Conservation (phyloP, 2,113 vertebrate species). For the Gambusia holbrooki region DNA sequence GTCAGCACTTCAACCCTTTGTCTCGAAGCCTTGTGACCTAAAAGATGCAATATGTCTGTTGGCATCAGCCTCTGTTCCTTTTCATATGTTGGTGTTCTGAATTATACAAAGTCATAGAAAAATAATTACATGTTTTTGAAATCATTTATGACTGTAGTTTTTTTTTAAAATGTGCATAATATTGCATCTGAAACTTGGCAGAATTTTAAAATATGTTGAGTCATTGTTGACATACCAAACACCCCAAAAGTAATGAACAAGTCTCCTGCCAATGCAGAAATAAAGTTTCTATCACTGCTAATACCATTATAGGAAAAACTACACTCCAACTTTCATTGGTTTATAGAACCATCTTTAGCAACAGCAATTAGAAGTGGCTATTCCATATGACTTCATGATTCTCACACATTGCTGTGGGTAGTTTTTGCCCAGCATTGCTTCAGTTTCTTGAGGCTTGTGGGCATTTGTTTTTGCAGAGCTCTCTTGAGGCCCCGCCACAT, state of each 20-base stretch:
- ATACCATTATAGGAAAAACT: background rate
- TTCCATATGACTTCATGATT: background rate
- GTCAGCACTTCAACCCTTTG: slow-evolving; percentile 14
- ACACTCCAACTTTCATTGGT: too few species aligned
- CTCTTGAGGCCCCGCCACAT: background rate
- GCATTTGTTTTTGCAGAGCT: background rate
- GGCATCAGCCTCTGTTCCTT: background rate
- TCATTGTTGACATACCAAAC: background rate
- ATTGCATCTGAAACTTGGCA: background rate
- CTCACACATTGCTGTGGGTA: background rate
- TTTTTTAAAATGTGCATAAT: background rate
- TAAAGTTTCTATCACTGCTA: background rate
- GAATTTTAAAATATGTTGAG: background rate
- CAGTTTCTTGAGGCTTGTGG: background rate
- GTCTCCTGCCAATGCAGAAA: background rate
- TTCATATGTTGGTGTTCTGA: background rate
- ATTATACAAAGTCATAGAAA: background rate
- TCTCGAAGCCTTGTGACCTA: background rate
- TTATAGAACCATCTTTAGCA: background rate
- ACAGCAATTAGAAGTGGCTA: too few species aligned
- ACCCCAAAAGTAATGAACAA: background rate
- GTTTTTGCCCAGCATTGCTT: background rate
- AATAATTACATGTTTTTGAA: background rate
- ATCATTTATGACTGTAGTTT: background rate
- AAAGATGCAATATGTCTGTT: background rate